Percentiles rank a stretch among this genome's conserved stretches.
phyloP scores from a whole-genome alignment of 2,888 invertebrate genomes.

The Caradrina kadenii region DNA sequence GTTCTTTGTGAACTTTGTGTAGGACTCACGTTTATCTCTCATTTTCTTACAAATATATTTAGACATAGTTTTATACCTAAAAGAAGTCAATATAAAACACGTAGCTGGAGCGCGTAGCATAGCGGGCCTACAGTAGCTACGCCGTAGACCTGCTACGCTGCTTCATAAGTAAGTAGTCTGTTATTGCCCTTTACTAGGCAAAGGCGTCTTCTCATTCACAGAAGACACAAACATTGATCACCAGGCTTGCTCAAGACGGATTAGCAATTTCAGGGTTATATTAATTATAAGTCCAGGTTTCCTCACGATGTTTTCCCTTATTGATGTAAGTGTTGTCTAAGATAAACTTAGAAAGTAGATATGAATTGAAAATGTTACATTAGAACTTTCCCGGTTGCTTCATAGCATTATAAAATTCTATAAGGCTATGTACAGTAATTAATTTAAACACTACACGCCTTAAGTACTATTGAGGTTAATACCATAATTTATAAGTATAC shows the following conservation, averaged over 20 bases:
- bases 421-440: background rate
- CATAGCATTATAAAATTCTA: background rate
- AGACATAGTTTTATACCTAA: background rate
- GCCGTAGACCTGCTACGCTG: background rate
- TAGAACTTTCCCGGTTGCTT: no score
- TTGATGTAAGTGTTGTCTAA: no score
- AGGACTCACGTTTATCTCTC: background rate
- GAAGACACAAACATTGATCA: no score
- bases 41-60: background rate
- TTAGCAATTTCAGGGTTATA: no score
- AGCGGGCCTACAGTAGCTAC: background rate
- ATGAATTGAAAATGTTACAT: no score
- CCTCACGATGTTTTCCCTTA: no score
- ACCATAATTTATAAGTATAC: conserved; percentile 17
- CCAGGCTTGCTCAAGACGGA: no score
- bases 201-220: no score
- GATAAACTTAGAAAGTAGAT: no score
- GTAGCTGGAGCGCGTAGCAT: background rate
- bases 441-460: background rate
- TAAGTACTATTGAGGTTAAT: conserved; percentile 8
- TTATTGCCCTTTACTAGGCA: no score
- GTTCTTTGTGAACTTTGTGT: conserved; percentile 17
- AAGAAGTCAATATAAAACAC: background rate
- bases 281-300: no score
- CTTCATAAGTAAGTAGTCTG: background rate